These are phyloP conservation scores for Actias luna DNA, from an alignment of 2,888 invertebrate genomes.

Conservation along the genomic window DNA sequence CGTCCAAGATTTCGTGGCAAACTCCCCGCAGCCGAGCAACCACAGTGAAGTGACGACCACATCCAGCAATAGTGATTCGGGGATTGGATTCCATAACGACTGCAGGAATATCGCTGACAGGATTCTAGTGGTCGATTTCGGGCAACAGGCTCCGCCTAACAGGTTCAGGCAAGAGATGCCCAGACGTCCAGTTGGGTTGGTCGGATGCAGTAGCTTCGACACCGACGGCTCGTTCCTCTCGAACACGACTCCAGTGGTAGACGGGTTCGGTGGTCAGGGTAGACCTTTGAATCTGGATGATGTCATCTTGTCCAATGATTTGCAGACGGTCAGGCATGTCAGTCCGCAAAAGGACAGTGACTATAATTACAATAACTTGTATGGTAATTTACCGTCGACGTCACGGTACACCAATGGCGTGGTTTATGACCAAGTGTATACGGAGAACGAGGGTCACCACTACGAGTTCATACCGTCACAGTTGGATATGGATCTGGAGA, in stretches of 20 bases:
- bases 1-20: conserved; percentile 82
- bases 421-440: conserved; percentile 71
- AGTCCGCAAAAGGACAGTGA: conserved; percentile 67
- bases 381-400: conserved; percentile 60
- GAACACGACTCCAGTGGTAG: conserved; percentile 76
- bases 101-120: conserved; percentile 91
- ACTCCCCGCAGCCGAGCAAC: conserved; percentile 93
- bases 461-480: conserved; percentile 65
- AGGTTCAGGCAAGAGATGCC: conserved; percentile 62
- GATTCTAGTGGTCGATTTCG: conserved; percentile 89
- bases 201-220: conserved; percentile 70
- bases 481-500: conserved; percentile 55
- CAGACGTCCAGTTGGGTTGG: conserved; percentile 63
- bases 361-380: conserved; percentile 73
- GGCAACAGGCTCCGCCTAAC: conserved; percentile 62
- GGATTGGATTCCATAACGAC: conserved; percentile 96
- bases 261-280: conserved; percentile 75
- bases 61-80: conserved; percentile 97
- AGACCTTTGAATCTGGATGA: conserved; percentile 72
- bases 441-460: conserved; percentile 67
- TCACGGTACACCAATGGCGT: conserved; percentile 57
- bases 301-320: conserved; percentile 63
- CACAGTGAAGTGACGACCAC: conserved; percentile 90
- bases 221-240: conserved; percentile 73
- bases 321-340: conserved; percentile 55